These are phyloP conservation scores for Leuctra nigra DNA, from an alignment of 2,888 invertebrate genomes.

Conservation along the genomic window DNA sequence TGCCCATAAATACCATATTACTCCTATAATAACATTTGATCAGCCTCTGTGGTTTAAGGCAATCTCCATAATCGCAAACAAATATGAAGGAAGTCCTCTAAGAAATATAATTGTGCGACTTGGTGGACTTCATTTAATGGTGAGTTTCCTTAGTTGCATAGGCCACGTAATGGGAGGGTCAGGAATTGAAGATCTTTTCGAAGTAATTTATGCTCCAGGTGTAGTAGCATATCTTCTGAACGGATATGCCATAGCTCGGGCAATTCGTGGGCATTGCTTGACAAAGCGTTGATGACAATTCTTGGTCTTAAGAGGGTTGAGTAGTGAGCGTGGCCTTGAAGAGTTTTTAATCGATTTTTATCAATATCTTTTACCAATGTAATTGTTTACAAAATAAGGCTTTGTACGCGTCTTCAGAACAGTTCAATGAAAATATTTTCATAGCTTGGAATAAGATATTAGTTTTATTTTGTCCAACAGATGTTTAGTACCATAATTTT, in stretches of 20 bases:
- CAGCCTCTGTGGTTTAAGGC: conserved; percentile 19
- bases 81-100: background rate
- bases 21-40: conserved; percentile 21
- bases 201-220: background rate
- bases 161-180: background rate
- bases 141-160: background rate
- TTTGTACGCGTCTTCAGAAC: too few relatives aligned
- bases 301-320: too few relatives aligned
- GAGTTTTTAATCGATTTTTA: too few relatives aligned
- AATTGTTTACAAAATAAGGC: too few relatives aligned
- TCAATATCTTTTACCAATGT: too few relatives aligned
- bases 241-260: background rate
- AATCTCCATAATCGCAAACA: background rate
- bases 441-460: too few relatives aligned
- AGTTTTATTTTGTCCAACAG: too few relatives aligned
- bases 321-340: too few relatives aligned
- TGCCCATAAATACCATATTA: conserved; percentile 7
- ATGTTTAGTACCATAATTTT: too few relatives aligned
- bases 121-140: background rate
- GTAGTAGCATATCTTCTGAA: background rate
- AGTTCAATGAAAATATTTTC: too few relatives aligned
- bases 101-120: conserved; percentile 9
- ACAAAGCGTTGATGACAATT: too few relatives aligned
- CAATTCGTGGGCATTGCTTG: background rate
- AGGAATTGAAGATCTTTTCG: background rate